Evolutionary conservation across 2,797 vertebrate genomes (phyloP).

Genomic region (Sitta carolinensis): DNA sequence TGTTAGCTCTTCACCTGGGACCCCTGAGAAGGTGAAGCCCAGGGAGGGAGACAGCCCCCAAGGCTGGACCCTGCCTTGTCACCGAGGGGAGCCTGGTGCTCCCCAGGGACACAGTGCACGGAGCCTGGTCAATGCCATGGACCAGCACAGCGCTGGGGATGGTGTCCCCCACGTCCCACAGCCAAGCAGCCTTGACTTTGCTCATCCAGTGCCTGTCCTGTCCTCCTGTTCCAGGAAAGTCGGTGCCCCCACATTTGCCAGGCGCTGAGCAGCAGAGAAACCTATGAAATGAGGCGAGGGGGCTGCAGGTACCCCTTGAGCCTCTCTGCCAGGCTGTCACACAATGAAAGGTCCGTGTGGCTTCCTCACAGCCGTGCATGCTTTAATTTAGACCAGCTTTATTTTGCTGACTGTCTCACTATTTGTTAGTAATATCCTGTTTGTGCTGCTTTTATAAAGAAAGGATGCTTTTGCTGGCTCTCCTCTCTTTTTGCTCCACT

Average conservation of each 20-base stretch:
- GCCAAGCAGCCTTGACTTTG: background rate
- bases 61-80: background rate
- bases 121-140: background rate
- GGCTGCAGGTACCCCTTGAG: background rate
- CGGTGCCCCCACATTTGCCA: accelerated
- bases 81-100: background rate
- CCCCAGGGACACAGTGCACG: accelerated
- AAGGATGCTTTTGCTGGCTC: background rate
- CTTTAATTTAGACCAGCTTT: background rate
- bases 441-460: background rate
- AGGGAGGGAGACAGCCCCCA: background rate
- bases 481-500: background rate
- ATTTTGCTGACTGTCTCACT: background rate
- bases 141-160: accelerated
- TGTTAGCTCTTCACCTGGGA: background rate
- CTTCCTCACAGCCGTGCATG: background rate
- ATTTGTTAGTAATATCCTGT: background rate
- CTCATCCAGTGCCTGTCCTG: background rate
- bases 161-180: background rate
- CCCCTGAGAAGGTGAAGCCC: background rate
- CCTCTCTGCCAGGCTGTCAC: accelerated
- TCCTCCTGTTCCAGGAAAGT: background rate
- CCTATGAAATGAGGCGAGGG: accelerated
- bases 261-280: background rate
- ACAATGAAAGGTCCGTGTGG: accelerated